Conservation (phyloP, 2,888 invertebrate genomes). For the Coelinius sp. region DNA sequence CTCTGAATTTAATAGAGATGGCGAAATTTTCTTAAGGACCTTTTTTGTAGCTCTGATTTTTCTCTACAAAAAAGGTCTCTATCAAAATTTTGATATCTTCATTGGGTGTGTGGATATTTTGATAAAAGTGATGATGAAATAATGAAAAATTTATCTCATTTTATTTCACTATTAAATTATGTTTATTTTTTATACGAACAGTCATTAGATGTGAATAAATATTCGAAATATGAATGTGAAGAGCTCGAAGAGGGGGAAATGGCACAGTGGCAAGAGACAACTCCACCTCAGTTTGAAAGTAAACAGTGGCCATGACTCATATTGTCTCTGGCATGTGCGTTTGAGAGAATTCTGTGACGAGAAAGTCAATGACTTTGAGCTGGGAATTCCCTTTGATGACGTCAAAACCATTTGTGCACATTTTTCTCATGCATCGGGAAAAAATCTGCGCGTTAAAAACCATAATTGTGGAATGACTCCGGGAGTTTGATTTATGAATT, state of each 20-base stretch:
- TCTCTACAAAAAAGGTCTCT: too few relatives aligned
- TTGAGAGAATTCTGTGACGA: background rate
- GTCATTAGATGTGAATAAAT: background rate
- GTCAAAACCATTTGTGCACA: background rate
- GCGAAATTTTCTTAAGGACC: too few relatives aligned
- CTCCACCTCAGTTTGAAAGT: constrained; percentile 4
- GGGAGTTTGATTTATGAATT: too few relatives aligned
- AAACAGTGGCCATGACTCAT: constrained; percentile 44
- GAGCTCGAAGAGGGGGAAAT: background rate
- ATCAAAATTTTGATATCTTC: too few relatives aligned
- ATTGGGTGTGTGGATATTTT: too few relatives aligned
- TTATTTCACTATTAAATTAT: too few relatives aligned
- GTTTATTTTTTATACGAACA: background rate
- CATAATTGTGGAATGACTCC: background rate
- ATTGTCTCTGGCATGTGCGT: constrained; percentile 18
- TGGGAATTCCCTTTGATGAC: constrained; percentile 17
- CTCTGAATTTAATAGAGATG: too few relatives aligned
- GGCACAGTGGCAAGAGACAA: background rate
- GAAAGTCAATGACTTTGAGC: constrained; percentile 4
- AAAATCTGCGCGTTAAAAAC: background rate
- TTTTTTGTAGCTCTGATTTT: too few relatives aligned
- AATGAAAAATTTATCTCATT: too few relatives aligned
- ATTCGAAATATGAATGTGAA: background rate
- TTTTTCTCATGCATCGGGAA: background rate
- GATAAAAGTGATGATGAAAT: too few relatives aligned